Percentiles rank a stretch among this genome's conserved stretches.
Evolutionary conservation across 2,797 vertebrate genomes (phyloP).

Genomic region (Salmo trutta): DNA sequence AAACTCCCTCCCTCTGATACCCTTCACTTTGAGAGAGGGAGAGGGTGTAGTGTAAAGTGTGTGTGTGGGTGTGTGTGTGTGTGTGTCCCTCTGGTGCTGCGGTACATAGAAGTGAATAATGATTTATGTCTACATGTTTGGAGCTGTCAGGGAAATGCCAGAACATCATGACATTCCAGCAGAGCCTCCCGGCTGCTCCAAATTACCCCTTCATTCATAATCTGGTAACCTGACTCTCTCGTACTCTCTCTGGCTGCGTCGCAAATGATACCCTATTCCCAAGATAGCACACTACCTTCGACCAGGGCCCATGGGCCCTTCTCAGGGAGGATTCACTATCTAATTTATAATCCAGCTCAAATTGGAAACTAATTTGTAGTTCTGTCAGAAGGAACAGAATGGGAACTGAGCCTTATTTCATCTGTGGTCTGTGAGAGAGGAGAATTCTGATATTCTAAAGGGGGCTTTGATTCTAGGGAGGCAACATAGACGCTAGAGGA

Average conservation of each 20-base stretch:
- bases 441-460: conserved; percentile 21
- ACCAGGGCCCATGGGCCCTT: neutral
- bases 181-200: conserved; percentile 12
- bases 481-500: conserved; percentile 38
- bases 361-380: conserved; percentile 34
- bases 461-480: conserved; percentile 37
- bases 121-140: conserved; percentile 4
- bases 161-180: conserved; percentile 17
- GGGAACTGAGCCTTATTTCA: conserved; percentile 34
- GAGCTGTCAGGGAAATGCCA: neutral
- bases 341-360: conserved; percentile 44
- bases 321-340: neutral
- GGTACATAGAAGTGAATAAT: neutral
- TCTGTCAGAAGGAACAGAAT: conserved; percentile 25
- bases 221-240: conserved; percentile 26
- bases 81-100: neutral
- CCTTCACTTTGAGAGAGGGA: neutral
- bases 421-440: conserved; percentile 24
- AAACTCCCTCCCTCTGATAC: neutral
- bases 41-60: neutral
- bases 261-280: neutral
- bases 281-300: neutral
- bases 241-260: neutral
- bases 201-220: conserved; percentile 32
- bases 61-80: neutral